Percentiles rank a stretch among this genome's conserved stretches.
phyloP scores from a whole-genome alignment of 37 sponge, comb jelly and placozoan species.

The Amphimedon queenslandica region DNA sequence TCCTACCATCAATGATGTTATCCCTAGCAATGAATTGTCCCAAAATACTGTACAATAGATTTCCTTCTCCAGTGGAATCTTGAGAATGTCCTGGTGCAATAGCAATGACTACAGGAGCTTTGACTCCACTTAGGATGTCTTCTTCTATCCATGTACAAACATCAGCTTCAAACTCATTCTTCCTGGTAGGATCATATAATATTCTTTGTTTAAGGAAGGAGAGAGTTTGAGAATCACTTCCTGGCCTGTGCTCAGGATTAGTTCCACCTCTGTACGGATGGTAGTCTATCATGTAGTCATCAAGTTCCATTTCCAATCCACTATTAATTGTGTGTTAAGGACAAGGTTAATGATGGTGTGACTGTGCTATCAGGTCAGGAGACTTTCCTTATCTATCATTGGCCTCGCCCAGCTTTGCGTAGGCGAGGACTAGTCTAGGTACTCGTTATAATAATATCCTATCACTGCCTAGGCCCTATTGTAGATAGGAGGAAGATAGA shows the following conservation, averaged over 20 bases:
- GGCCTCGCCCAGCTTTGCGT: too few relatives aligned
- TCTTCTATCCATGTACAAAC: neutral
- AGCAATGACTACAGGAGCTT: neutral
- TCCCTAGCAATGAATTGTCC: neutral
- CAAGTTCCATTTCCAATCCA: too few relatives aligned
- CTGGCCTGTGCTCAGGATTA: neutral
- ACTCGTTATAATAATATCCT: too few relatives aligned
- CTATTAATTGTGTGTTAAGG: too few relatives aligned
- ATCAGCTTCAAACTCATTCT: constrained; percentile 1
- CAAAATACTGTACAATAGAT: neutral
- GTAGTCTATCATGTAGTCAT: constrained; percentile 6
- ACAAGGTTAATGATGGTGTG: too few relatives aligned
- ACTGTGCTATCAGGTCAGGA: too few relatives aligned
- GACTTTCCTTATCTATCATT: too few relatives aligned
- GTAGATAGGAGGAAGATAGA: too few relatives aligned
- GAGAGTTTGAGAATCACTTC: constrained; percentile 4
- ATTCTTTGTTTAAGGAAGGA: neutral
- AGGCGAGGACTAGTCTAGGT: too few relatives aligned
- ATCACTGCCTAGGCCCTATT: too few relatives aligned
- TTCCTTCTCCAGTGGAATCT: neutral
- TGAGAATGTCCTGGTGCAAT: constrained; percentile 13
- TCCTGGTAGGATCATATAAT: neutral
- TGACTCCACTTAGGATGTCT: neutral
- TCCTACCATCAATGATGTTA: neutral
- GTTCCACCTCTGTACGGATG: neutral